A percentile compares a stretch with the other conserved stretches of the same genome.
These are phyloP conservation scores for Prinia subflava DNA, from an alignment of 2,113 vertebrate genomes.

Conservation along the genomic window DNA sequence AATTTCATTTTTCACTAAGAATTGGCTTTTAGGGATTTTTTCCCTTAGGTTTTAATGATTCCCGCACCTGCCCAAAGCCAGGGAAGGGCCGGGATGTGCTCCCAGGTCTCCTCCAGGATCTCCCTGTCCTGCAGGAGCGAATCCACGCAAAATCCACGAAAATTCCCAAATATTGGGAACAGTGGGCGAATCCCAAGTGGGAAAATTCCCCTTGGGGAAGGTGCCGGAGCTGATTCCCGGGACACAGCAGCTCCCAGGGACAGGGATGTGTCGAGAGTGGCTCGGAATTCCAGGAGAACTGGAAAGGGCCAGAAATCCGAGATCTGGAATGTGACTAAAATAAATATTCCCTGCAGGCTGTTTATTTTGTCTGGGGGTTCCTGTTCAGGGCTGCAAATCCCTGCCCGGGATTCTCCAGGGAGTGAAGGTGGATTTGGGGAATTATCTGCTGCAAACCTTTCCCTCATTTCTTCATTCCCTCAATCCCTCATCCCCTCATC, in stretches of 20 bases:
- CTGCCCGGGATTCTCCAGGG: background rate
- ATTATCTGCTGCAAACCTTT: too few species aligned
- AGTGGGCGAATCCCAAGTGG: background rate
- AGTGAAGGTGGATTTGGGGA: too few species aligned
- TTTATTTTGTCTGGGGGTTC: slow-evolving; percentile 2
- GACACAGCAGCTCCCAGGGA: background rate
- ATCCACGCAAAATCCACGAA: background rate
- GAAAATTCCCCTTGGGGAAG: background rate
- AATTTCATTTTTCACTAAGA: background rate
- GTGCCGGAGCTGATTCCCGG: background rate
- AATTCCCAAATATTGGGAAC: background rate
- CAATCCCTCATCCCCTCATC: background rate
- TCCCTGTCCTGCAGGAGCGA: background rate
- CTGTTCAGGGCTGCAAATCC: background rate
- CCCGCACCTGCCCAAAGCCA: background rate
- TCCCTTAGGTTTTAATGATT: background rate
- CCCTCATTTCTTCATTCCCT: background rate
- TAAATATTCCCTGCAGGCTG: slow-evolving; percentile 25
- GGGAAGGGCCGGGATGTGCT: background rate
- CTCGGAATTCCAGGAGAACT: background rate
- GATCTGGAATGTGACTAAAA: slow-evolving; percentile 39
- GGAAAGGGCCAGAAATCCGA: slow-evolving; percentile 4
- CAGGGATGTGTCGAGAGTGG: background rate
- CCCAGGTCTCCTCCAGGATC: background rate
- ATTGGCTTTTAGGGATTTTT: background rate